These are phyloP conservation scores for Pomatorhinus ruficollis DNA, from an alignment of 2,113 vertebrate genomes.

Conservation along the genomic window DNA sequence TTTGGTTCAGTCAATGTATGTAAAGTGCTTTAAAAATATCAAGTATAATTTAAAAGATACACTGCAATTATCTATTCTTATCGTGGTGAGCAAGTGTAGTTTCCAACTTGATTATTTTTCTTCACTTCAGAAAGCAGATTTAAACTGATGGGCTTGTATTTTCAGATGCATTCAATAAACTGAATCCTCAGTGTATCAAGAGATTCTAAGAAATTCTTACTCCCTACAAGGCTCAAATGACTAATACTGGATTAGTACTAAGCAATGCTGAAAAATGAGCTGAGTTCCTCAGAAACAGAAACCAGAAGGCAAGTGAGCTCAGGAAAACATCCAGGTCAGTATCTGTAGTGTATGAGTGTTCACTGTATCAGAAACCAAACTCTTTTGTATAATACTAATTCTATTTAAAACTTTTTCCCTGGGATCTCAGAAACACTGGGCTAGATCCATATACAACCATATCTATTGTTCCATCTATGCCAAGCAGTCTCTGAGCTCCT, in stretches of 20 bases:
- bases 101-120: not conserved
- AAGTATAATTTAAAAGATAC: not conserved
- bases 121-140: not conserved
- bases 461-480: not conserved
- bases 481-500: not conserved
- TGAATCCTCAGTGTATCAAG: not conserved
- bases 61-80: not conserved
- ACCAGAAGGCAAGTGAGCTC: not conserved
- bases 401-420: not conserved
- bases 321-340: not conserved
- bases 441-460: not conserved
- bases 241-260: not conserved
- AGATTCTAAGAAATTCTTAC: not conserved
- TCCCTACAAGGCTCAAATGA: not conserved
- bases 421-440: not conserved
- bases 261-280: not conserved
- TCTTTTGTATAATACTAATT: not conserved
- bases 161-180: not conserved
- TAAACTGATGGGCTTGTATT: not conserved
- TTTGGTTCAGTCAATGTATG: not conserved
- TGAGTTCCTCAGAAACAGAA: not conserved
- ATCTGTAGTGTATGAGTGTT: not conserved
- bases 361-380: not conserved
- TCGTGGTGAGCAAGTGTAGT: not conserved
- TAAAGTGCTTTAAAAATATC: slow-evolving; percentile 1